Conservation (phyloP, 2,888 invertebrate genomes). For the Deladenus siricidicola region DNA sequence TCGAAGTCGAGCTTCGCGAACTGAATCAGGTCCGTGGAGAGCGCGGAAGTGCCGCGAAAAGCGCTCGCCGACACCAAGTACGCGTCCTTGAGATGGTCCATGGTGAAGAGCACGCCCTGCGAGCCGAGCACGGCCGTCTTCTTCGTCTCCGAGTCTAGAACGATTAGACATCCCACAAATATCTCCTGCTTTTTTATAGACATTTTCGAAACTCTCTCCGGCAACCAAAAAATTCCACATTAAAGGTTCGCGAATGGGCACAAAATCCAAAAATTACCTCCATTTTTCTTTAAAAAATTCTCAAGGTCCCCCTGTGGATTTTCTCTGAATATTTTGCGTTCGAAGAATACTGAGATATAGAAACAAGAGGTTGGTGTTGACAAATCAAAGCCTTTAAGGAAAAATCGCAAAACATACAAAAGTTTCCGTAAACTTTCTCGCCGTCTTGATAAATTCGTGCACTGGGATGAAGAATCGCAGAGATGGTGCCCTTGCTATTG, state of each 20-base stretch:
- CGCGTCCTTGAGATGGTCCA: conserved; percentile 36
- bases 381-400: too few relatives aligned
- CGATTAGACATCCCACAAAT: neutral
- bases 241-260: neutral
- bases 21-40: conserved; percentile 33
- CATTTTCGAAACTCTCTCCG: too few relatives aligned
- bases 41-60: conserved; percentile 46
- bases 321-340: too few relatives aligned
- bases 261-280: neutral
- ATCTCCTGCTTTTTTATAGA: too few relatives aligned
- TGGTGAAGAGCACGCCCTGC: conserved; percentile 49
- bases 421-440: conserved; percentile 53
- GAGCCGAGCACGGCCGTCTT: conserved; percentile 38
- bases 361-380: too few relatives aligned
- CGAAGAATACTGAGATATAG: too few relatives aligned
- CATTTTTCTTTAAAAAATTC: too few relatives aligned
- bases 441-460: conserved; percentile 55
- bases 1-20: conserved; percentile 52
- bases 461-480: conserved; percentile 54
- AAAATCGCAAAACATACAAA: conserved; percentile 43
- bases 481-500: conserved; percentile 52
- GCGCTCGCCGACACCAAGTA: conserved; percentile 36
- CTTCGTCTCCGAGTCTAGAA: conserved; percentile 1
- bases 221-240: too few relatives aligned
- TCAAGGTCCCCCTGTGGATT: too few relatives aligned